These are phyloP conservation scores for Tenthredo distinguenda DNA, from an alignment of 2,888 invertebrate genomes.

Conservation along the genomic window DNA sequence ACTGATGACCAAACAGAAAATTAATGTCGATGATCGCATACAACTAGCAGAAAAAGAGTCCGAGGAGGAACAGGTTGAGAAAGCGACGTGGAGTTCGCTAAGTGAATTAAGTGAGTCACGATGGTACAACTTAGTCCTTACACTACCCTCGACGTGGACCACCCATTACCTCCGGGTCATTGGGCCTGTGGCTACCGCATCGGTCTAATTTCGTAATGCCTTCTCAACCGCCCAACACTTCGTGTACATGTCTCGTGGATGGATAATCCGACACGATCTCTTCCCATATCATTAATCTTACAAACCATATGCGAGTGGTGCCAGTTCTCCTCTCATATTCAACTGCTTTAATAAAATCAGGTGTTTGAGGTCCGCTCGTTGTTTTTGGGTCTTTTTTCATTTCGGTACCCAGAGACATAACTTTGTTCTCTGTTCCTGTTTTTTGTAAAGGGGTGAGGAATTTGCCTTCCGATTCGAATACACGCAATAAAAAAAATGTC, in stretches of 20 bases:
- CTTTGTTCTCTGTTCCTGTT: neutral
- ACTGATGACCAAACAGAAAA: neutral
- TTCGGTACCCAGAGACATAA: too few relatives aligned
- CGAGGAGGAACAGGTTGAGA: slow-evolving; percentile 46
- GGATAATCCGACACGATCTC: slow-evolving; percentile 56
- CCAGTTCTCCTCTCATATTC: slow-evolving; percentile 36
- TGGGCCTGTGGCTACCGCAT: slow-evolving; percentile 57
- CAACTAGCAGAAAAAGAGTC: neutral
- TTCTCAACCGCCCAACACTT: slow-evolving; percentile 53
- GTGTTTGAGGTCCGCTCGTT: neutral
- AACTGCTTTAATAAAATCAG: slow-evolving; percentile 47
- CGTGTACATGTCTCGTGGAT: slow-evolving; percentile 44
- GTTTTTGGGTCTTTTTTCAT: neutral
- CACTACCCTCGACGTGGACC: slow-evolving; percentile 50
- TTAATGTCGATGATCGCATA: neutral
- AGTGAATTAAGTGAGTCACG: slow-evolving; percentile 65
- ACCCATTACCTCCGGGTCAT: slow-evolving; percentile 58
- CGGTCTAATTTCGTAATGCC: slow-evolving; percentile 65
- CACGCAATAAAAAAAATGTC: neutral
- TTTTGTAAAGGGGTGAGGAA: neutral
- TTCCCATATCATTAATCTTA: slow-evolving; percentile 59
- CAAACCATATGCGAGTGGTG: slow-evolving; percentile 26
- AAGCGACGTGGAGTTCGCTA: slow-evolving; percentile 57
- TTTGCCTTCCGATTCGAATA: neutral
- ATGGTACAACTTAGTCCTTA: slow-evolving; percentile 55